A percentile compares a stretch with the other conserved stretches of the same genome.
Conservation (phyloP, 2,888 invertebrate species). For the Lepidochitona cinerea region DNA sequence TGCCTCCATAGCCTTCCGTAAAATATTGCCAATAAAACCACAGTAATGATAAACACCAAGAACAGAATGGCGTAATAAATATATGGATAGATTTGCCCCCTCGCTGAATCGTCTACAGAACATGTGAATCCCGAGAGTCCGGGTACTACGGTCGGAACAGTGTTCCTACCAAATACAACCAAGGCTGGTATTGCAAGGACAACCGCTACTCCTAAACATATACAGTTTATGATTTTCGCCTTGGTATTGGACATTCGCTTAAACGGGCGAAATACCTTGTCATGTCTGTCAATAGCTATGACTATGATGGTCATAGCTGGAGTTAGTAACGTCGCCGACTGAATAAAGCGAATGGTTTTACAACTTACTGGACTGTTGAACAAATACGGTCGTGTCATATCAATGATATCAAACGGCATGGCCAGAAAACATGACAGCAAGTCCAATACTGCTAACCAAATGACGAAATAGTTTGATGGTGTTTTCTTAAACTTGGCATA, state of each 20-base stretch:
- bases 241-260: conserved; percentile 18
- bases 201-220: conserved; percentile 47
- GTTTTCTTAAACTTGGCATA: conserved; percentile 10
- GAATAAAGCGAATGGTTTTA: conserved; percentile 27
- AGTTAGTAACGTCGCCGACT: conserved; percentile 32
- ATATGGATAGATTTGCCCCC: conserved; percentile 52
- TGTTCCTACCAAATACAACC: conserved; percentile 53
- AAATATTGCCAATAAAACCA: conserved; percentile 53
- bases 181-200: conserved; percentile 54
- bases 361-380: conserved; percentile 10
- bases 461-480: conserved; percentile 18
- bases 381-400: conserved; percentile 12
- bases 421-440: conserved; percentile 14
- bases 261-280: background rate
- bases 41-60: conserved; percentile 50
- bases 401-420: conserved; percentile 23
- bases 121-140: conserved; percentile 50
- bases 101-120: conserved; percentile 56
- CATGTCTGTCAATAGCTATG: conserved; percentile 34
- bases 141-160: conserved; percentile 32
- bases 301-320: conserved; percentile 33
- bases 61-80: conserved; percentile 59
- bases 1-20: conserved; percentile 54
- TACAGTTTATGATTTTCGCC: conserved; percentile 47
- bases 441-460: conserved; percentile 15